Conservation (phyloP, 1,140 invertebrate species). For the Eriosoma lanigerum region DNA sequence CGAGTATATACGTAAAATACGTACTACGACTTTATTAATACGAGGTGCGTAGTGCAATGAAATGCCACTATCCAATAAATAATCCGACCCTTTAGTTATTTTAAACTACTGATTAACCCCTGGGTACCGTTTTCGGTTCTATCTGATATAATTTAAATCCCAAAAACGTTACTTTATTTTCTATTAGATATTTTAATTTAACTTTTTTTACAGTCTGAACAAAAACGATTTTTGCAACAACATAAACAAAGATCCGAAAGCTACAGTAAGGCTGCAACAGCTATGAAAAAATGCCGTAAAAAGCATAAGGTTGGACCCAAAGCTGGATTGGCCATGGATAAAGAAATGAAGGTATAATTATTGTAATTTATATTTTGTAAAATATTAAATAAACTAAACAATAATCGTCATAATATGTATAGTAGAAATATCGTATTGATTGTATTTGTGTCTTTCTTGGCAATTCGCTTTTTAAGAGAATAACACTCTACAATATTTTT, state of each 20-base stretch:
- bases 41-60: conserved; percentile 22
- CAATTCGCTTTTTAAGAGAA: no score
- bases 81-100: conserved; percentile 12
- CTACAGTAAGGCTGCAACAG: conserved; percentile 83
- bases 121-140: conserved; percentile 13
- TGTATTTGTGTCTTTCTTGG: no score
- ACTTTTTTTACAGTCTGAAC: conserved; percentile 70
- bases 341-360: conserved; percentile 77
- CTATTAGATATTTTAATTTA: conserved; percentile 3
- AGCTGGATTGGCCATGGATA: conserved; percentile 78
- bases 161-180: background rate
- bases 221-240: conserved; percentile 86
- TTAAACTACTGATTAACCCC: conserved; percentile 37
- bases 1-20: background rate
- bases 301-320: conserved; percentile 75
- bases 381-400: background rate
- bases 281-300: conserved; percentile 85
- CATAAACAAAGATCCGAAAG: conserved; percentile 85
- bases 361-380: background rate
- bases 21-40: background rate
- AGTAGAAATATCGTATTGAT: no score
- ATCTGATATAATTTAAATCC: conserved; percentile 18
- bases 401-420: no score
- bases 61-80: conserved; percentile 27
- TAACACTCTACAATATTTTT: background rate